Base-by-base conservation (phyloP, 2,797 vertebrate genomes). In the Parauchenoglanis punctatus region DNA sequence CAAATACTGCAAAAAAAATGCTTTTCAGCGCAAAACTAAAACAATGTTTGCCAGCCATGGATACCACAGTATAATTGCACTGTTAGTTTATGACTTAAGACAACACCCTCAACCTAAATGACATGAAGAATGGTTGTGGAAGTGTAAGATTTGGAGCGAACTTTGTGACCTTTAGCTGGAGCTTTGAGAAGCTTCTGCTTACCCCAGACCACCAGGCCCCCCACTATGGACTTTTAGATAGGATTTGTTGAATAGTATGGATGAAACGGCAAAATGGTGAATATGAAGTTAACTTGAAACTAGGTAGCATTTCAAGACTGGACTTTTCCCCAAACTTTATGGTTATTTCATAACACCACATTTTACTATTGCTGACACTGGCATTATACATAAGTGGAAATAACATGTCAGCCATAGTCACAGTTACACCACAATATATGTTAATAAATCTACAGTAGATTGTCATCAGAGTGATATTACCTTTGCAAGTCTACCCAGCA, bases 401-500 rank as follows among this genome's bases (percentile, higher is more conserved):
- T 23, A 13, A 10, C 49, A 1, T 52, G 46, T 12, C 25, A 52
- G 49, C 15, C 46, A 77, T 18, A 31, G 65, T 72, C 18, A 28
- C 12, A 72, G 68, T 72, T 35, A 44, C 46, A 54, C 46, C 25
- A 5, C 40, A 73, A 18, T 59, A 18, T 46, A 46, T 28, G 46
- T 1, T 31, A 8, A 31, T 8, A 56, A 75, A 56, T 46, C n/a
- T 20, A 78, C 15, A 35, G 17, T 35, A 23, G 72, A 54, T 76
- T 76, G 54, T 28, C 7, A 44, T n/a, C 20, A 6, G 13, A 17
- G 44, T 17, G 40, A 28, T 76, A 35, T 82, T 80, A 86, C 90
- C 88, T 84, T 85, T 89, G 85, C 83, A 85, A 81, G 87, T 78
- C 58, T 84, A 52, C 83, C 85, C 72, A 89, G 40, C 44, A 67